Base-by-base conservation (phyloP, 2,797 vertebrate genomes). In the Epinephelus awoara region DNA sequence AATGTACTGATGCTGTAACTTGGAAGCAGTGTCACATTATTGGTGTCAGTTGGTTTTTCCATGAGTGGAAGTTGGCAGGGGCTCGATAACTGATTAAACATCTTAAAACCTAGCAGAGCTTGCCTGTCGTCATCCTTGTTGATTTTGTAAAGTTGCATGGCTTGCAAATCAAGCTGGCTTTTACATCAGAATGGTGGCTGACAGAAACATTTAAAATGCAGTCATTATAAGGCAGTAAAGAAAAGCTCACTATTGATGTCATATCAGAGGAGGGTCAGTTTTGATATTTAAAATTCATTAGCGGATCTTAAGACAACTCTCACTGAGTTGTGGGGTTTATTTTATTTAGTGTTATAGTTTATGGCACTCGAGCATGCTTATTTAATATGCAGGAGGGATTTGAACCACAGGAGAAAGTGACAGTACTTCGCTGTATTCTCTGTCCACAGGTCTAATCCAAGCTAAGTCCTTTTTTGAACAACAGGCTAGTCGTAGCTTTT, bases 1-100 rank as follows among this genome's bases (percentile, higher is more conserved):
- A 67, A 46, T 55, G 69, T 47, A 42, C 21, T 51, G 63, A 75
- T 75, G 17, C 57, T 64, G 70, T 84, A 73, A 59, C 52, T 83
- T 67, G 51, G 68, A 82, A 70, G 72, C 56, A 11, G 56, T 73
- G 83, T 55, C 40, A 72, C 19, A 54, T 81, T 79, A 74, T 73
- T 67, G 54, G 64, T 47, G 68, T 78, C 69, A 15, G 49, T 80
- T 73, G 21, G 18, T 80, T 79, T 42, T 81, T 56, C 38, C 52
- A 64, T 56, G 54, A 63, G 69, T 65, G 27, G 66, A 72, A 59
- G 50, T 77, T 83, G 63, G 79, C 73, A 51, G 62, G 9, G 50
- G 4, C 23, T 54, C 13, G 42, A 57, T 21, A 21, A 77, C 83
- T 79, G 72, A 86, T 77, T 89, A 67, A 40, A 70, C 79, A 50